Evolutionary conservation across 2,888 invertebrate genomes (phyloP).

Genomic region (Melieria omissa): DNA sequence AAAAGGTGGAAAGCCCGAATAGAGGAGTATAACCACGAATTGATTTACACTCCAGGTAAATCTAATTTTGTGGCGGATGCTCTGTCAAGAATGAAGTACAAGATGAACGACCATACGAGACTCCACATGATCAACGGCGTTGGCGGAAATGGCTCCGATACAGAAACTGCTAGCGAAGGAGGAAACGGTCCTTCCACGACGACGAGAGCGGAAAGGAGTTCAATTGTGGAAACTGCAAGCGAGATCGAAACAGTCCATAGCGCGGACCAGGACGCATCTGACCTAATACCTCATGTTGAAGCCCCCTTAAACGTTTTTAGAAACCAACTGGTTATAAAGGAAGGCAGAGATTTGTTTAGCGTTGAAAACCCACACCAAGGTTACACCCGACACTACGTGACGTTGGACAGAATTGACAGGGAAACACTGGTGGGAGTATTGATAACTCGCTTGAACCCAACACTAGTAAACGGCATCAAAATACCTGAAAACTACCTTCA

Average conservation of each 20-base stretch:
- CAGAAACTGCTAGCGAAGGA: too few species aligned
- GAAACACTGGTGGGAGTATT: neutral
- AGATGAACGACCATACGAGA: constrained; percentile 2
- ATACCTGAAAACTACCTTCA: neutral
- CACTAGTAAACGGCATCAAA: neutral
- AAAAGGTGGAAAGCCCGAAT: constrained; percentile 39
- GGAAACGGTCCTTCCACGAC: too few species aligned
- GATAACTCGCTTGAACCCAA: neutral
- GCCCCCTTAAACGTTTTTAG: constrained; percentile 33
- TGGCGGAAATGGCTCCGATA: too few species aligned
- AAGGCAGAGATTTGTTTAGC: neutral
- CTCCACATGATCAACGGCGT: too few species aligned
- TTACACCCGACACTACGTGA: neutral
- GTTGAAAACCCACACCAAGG: too few species aligned
- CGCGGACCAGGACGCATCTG: neutral
- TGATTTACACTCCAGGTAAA: constrained; percentile 36
- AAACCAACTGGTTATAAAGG: constrained; percentile 26
- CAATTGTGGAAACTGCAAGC: neutral
- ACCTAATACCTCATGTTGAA: constrained; percentile 10
- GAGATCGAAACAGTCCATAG: neutral
- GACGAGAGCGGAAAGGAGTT: neutral
- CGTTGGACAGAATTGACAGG: neutral
- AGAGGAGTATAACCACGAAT: constrained; percentile 42
- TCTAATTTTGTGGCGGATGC: constrained; percentile 37
- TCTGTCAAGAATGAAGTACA: constrained; percentile 22